A percentile compares a stretch with the other conserved stretches of the same genome.
These are phyloP conservation scores for Aphelenchoides avenae DNA, from an alignment of 1,140 invertebrate genomes.

Conservation along the genomic window DNA sequence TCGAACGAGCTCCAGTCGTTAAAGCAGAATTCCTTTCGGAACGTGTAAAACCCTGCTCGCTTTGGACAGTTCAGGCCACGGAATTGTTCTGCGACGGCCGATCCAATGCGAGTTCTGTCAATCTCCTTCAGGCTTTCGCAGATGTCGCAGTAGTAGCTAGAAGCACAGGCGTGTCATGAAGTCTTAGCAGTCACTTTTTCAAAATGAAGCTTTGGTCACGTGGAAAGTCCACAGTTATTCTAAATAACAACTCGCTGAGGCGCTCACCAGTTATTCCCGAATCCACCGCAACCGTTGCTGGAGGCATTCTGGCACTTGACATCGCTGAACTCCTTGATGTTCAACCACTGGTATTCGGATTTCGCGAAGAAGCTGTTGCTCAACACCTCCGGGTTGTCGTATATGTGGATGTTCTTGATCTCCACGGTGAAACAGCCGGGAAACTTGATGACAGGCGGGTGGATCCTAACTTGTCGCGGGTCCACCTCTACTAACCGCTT, in stretches of 20 bases:
- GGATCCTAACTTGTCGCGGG: conserved; percentile 50
- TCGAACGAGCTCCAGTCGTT: conserved; percentile 58
- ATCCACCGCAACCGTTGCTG: conserved; percentile 57
- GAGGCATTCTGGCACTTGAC: conserved; percentile 57
- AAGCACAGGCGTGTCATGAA: conserved; percentile 12
- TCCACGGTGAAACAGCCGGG: conserved; percentile 58
- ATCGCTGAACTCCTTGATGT: conserved; percentile 56
- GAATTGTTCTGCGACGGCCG: conserved; percentile 28
- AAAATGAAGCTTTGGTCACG: background rate
- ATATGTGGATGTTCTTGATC: conserved; percentile 54
- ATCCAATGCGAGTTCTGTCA: conserved; percentile 20
- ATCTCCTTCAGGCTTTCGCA: conserved; percentile 52
- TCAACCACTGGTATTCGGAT: conserved; percentile 58
- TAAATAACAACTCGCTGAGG: no score
- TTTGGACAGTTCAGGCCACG: conserved; percentile 53
- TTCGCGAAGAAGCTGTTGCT: conserved; percentile 55
- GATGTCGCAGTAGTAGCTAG: conserved; percentile 58
- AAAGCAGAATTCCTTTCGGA: conserved; percentile 59
- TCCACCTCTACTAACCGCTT: conserved; percentile 54
- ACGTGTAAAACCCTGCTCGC: conserved; percentile 53
- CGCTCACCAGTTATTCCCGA: conserved; percentile 47
- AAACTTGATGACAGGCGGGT: conserved; percentile 52
- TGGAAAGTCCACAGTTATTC: no score
- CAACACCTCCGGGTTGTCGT: conserved; percentile 35
- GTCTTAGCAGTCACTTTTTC: background rate